Base-by-base conservation (phyloP, 2,888 invertebrate species). In the Cerceris rybyensis region DNA sequence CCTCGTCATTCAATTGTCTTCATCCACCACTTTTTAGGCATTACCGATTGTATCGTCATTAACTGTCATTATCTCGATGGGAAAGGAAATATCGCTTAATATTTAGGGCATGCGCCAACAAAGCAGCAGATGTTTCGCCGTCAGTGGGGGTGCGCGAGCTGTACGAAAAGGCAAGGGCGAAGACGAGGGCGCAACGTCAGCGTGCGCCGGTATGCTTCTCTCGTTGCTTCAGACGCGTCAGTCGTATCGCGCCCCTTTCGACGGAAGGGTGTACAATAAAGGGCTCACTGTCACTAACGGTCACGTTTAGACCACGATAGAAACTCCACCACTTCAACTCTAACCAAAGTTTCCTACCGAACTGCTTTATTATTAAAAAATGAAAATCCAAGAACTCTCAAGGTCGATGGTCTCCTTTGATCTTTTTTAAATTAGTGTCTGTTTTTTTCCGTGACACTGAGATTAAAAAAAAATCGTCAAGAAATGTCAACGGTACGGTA, bases 211-310 rank as follows among this genome's bases (percentile, higher is more conserved):
- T 70, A 52, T 75, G 69, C 72, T 70, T 49, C 67, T 41, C 67
- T 67, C 64, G 70, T 60, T 59, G 63, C 72, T 67, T 72, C 66
- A 59, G 61, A 66, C 58, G 64, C 49, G 63, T 81, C 75, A 81
- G 81, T 81, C 73, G 73, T 39, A 65, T 68, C 70, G 79, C 79
- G 81, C 76, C 75, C 73, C 73, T 55, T 66, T 71, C 52, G 49
- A 59, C 41, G 67, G 69, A 54, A 72, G 70, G 81, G 71, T 79
- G 60, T 55, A 50, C 39, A 55, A 28, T 17, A 52, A 59, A 39
- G 16, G 16, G 46, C 49, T 61, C 43, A 13, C 46, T 17, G 17
- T 8, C 49, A 42, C 9, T 14, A 6, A 42, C 28, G 41, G 41
- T 28, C 58, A 28, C 42, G 28, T 28, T 28, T 28, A 28, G 28